phyloP scores from a whole-genome alignment of 2,888 invertebrate genomes.

The Acronicta psi region DNA sequence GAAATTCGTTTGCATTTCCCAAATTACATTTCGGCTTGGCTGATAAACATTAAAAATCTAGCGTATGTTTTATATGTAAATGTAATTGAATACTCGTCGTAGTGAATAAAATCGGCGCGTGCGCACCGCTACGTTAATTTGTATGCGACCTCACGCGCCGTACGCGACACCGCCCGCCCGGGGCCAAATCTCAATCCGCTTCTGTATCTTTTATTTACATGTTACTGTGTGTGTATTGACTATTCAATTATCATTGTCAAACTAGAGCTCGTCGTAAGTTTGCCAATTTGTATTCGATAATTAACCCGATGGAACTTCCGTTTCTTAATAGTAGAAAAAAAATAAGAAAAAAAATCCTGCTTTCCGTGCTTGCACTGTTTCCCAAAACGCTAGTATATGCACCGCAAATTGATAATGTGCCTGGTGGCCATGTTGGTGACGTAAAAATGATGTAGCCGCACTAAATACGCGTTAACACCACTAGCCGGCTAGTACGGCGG shows the following conservation, averaged over 20 bases:
- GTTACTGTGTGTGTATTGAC: conserved; percentile 22
- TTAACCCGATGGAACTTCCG: neutral
- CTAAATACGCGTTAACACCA: no score
- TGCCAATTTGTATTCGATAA: neutral
- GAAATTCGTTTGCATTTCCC: conserved; percentile 6
- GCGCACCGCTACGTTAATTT: conserved; percentile 66
- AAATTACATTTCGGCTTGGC: conserved; percentile 8
- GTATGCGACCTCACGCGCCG: conserved; percentile 77
- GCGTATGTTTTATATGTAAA: conserved; percentile 4
- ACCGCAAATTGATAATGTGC: no score
- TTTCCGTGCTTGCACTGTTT: conserved; percentile 20
- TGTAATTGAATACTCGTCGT: conserved; percentile 35
- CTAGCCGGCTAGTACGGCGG: no score
- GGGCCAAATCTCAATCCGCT: conserved; percentile 57
- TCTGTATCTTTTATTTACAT: conserved; percentile 55
- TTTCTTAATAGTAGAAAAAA: conserved; percentile 1
- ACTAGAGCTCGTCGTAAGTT: conserved; percentile 1
- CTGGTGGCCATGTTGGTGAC: neutral
- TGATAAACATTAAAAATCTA: conserved; percentile 6
- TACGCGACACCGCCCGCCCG: conserved; percentile 49
- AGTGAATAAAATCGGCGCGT: conserved; percentile 50
- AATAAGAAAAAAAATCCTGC: neutral
- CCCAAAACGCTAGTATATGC: conserved; percentile 1
- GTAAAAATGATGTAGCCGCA: no score
- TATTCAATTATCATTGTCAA: conserved; percentile 8